These are phyloP conservation scores for Acanthochromis polyacanthus DNA, from an alignment of 2,113 vertebrate species.

Conservation along the genomic window DNA sequence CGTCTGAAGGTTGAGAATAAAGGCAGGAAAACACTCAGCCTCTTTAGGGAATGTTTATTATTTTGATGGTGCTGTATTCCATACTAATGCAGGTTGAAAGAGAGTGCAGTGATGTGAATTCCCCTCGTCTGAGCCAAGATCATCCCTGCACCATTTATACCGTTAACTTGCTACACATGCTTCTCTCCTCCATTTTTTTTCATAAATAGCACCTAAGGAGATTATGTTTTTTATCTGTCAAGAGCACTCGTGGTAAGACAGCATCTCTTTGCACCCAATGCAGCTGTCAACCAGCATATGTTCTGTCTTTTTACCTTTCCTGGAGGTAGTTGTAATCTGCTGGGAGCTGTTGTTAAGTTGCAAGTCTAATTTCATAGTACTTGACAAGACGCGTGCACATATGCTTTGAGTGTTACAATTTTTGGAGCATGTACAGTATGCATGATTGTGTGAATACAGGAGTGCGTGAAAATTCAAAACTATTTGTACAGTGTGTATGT, in stretches of 20 bases:
- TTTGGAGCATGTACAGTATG: conserved; percentile 10
- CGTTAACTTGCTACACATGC: conserved; percentile 46
- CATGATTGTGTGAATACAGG: not conserved
- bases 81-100: conserved; percentile 65
- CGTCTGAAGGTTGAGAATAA: conserved; percentile 61
- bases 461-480: not conserved
- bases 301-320: conserved; percentile 64
- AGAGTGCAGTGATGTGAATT: conserved; percentile 55
- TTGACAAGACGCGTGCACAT: conserved; percentile 39
- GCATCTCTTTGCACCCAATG: conserved; percentile 62
- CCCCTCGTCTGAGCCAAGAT: conserved; percentile 56
- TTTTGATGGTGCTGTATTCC: conserved; percentile 60
- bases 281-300: conserved; percentile 74
- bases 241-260: conserved; percentile 54
- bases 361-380: conserved; percentile 65
- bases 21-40: conserved; percentile 51
- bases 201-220: conserved; percentile 72
- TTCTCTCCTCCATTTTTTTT: conserved; percentile 32
- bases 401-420: not conserved
- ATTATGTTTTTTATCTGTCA: conserved; percentile 70
- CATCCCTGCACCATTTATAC: conserved; percentile 63
- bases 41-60: conserved; percentile 66
- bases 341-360: conserved; percentile 66
- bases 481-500: not conserved
- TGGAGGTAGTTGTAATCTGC: conserved; percentile 69